Conservation (phyloP, 30 jellyfish, hydroid and myxozoan genomes). For the Aurelia sp. region DNA sequence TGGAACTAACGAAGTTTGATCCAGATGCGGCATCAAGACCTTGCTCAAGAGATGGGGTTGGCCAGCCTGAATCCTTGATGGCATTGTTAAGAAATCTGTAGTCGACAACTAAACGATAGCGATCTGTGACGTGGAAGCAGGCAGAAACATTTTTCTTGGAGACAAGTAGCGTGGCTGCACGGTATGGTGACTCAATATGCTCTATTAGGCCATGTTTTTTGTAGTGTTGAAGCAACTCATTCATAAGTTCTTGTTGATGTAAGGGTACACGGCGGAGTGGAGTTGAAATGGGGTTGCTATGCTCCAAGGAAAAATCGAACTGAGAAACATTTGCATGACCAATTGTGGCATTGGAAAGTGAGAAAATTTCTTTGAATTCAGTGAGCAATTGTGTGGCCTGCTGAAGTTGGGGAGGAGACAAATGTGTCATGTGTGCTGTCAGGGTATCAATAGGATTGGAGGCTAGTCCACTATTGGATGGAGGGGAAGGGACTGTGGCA, state of each 20-base stretch:
- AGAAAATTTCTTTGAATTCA: slow-evolving; percentile 6
- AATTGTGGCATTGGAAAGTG: slow-evolving; percentile 10
- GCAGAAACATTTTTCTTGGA: slow-evolving; percentile 20
- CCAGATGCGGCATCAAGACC: slow-evolving; percentile 48
- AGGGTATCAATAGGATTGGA: neutral
- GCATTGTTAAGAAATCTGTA: slow-evolving; percentile 37
- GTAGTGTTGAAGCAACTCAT: slow-evolving; percentile 26
- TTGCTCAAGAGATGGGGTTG: slow-evolving; percentile 48
- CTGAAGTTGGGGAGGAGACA: slow-evolving; percentile 11
- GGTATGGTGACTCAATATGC: slow-evolving; percentile 24
- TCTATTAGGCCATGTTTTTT: slow-evolving; percentile 29
- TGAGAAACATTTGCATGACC: slow-evolving; percentile 10
- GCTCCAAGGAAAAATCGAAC: neutral
- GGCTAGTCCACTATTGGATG: neutral
- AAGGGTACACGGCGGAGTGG: slow-evolving; percentile 32
- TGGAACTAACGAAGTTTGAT: slow-evolving; percentile 14
- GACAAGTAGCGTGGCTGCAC: slow-evolving; percentile 45
- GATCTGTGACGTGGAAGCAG: slow-evolving; percentile 38
- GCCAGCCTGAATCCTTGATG: slow-evolving; percentile 51
- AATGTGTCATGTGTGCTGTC: slow-evolving; percentile 6
- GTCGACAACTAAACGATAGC: slow-evolving; percentile 37
- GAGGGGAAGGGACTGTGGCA: neutral
- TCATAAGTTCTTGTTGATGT: slow-evolving; percentile 3
- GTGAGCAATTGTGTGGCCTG: slow-evolving; percentile 18
- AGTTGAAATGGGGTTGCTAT: slow-evolving; percentile 13